Evolutionary conservation across 1,140 invertebrate genomes (phyloP), one percentile per base, ranked within the genome.

Genomic region (Drosophila lacteicornis): DNA sequence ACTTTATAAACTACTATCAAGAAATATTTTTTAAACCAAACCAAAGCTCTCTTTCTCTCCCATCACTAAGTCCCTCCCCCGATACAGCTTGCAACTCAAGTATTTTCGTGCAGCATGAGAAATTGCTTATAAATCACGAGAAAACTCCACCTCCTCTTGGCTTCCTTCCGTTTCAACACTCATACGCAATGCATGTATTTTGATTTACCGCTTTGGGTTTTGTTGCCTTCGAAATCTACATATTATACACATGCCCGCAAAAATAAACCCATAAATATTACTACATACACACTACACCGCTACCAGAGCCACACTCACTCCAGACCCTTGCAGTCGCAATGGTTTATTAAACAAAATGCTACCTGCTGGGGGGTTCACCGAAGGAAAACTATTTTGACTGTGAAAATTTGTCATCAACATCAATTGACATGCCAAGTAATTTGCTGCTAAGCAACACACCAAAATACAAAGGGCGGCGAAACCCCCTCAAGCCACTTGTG

Each of bases 361-460:
- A 80, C 78, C 74, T 69, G 55, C 82, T 68, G 75, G 3, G 40
- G 7, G 30, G n/a, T 25, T 25, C 22, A 3, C 36, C 3, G 59
- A 65, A 33, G 11, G 47, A 45, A 62, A 73, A 80, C 81, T 84
- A 84, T 79, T 77, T 83, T 56, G 55, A 45, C 30, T 36, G 43
- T 25, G 56, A 62, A 51, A 80, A 80, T 80, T 80, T 79, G 81
- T 83, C 59, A 67, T 55, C 68, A 70, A 79, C 79, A 60, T 75
- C 82, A 70, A 86, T 82, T 86, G 83, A 50, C 83, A 80, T 86
- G 80, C 74, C 82, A 86, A 79, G 80, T 82, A 83, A 86, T 88
- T 87, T 86, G 80, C 76, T 82, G 75, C 82, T 78, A 85, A 85
- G 82, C 82, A 87, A 86, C 82, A 78, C 79, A 36, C 22, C 47